phyloP scores from a whole-genome alignment of 2,797 vertebrate genomes.

The Phrynocephalus guinanensis region DNA sequence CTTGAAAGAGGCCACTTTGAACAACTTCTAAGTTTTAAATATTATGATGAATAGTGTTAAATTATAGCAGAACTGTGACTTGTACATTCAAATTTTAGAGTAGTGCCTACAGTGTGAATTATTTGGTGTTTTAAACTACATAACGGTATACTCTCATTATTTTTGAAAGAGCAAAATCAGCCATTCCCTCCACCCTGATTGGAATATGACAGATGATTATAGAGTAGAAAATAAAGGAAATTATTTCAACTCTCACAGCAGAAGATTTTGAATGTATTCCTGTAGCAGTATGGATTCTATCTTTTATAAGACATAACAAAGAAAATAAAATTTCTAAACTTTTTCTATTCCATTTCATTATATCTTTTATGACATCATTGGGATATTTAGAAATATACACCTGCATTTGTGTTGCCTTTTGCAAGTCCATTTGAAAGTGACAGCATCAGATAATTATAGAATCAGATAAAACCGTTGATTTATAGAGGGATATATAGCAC shows the following conservation, averaged over 20 bases:
- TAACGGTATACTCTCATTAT: not conserved
- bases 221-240: not conserved
- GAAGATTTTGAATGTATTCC: not conserved
- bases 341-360: not conserved
- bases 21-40: too few relatives aligned
- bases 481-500: not conserved
- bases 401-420: not conserved
- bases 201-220: not conserved
- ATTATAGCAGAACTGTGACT: not conserved
- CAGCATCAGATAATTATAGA: not conserved
- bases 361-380: conserved; percentile 4
- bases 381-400: not conserved
- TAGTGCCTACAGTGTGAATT: conserved; percentile 12
- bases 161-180: conserved; percentile 21
- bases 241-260: conserved; percentile 9
- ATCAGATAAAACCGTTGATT: not conserved
- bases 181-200: not conserved
- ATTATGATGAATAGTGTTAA: too few relatives aligned
- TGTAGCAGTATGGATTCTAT: not conserved
- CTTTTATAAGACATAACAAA: not conserved
- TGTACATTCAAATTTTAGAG: conserved; percentile 19
- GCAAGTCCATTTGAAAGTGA: not conserved
- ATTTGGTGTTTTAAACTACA: conserved; percentile 11
- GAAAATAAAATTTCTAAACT: not conserved
- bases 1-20: too few relatives aligned